phyloP scores from a whole-genome alignment of 2,113 vertebrate species.

The Myotis yumanensis region DNA sequence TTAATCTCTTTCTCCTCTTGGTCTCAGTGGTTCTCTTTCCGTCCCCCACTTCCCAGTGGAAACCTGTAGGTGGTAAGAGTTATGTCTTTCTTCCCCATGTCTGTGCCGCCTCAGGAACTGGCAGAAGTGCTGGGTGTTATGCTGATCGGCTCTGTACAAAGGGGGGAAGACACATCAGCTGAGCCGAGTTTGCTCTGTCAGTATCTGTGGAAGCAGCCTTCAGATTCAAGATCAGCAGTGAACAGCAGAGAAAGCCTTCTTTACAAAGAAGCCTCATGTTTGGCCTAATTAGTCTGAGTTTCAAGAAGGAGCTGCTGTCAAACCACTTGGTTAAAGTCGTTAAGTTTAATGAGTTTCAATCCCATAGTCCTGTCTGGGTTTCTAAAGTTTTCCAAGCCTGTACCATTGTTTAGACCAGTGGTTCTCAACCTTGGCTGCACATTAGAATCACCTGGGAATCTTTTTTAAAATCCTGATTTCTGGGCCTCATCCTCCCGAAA shows the following conservation, averaged over 20 bases:
- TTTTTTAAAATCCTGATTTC: no score
- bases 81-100: constrained; percentile 64
- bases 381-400: constrained; percentile 4
- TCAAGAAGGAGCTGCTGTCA: constrained; percentile 52
- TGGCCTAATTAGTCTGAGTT: constrained; percentile 67
- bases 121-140: constrained; percentile 56
- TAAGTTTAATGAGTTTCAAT: constrained; percentile 64
- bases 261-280: constrained; percentile 38
- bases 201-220: constrained; percentile 42
- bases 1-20: constrained; percentile 59
- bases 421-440: no score
- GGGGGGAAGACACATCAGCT: constrained; percentile 38
- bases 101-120: constrained; percentile 49
- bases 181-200: background rate
- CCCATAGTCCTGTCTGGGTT: background rate
- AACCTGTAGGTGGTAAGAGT: constrained; percentile 61
- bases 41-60: constrained; percentile 30
- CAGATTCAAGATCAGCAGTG: constrained; percentile 66
- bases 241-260: constrained; percentile 13
- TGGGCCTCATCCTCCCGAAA: no score
- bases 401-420: background rate
- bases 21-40: constrained; percentile 58
- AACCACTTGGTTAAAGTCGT: constrained; percentile 27
- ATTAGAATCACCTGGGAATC: no score
- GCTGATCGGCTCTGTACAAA: constrained; percentile 30